A percentile compares a stretch with the other conserved stretches of the same genome.
Conservation (phyloP, 2,113 vertebrate species). For the Anarhynchus alexandrinus region DNA sequence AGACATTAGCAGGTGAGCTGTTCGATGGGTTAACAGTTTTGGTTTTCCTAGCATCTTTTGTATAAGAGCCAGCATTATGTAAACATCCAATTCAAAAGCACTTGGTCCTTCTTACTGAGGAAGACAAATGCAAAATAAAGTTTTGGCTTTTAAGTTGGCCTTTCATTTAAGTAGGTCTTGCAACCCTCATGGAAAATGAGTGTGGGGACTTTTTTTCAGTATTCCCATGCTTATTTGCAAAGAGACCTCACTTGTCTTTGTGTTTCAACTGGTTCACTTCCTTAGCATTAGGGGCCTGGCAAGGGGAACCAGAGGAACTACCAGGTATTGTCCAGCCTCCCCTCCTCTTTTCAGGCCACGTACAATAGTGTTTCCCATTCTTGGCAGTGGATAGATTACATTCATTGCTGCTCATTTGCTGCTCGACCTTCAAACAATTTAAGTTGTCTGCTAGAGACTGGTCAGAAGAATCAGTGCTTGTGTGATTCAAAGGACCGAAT, state of each 20-base stretch:
- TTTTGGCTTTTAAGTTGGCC: not conserved
- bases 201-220: not conserved
- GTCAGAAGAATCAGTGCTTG: not conserved
- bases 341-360: slow-evolving; percentile 3
- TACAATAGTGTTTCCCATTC: slow-evolving; percentile 42
- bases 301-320: slow-evolving; percentile 36
- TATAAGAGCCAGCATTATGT: not conserved
- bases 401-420: slow-evolving; percentile 24
- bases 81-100: not conserved
- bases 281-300: not conserved
- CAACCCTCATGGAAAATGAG: not conserved
- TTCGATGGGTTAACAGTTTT: not conserved
- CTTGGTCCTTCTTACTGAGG: not conserved
- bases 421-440: not conserved
- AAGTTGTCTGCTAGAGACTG: not conserved
- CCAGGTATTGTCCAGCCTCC: slow-evolving; percentile 52
- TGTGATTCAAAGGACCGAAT: slow-evolving; percentile 4
- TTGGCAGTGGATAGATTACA: slow-evolving; percentile 16
- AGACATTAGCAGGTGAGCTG: not conserved
- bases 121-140: not conserved
- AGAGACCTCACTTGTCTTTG: not conserved
- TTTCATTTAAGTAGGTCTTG: not conserved
- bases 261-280: slow-evolving; percentile 20
- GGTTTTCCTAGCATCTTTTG: not conserved
- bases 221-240: slow-evolving; percentile 13